Evolutionary conservation across 2,113 vertebrate species (phyloP), one percentile per base, ranked within the genome.

Genomic region (Corythornis madagascariensis): DNA sequence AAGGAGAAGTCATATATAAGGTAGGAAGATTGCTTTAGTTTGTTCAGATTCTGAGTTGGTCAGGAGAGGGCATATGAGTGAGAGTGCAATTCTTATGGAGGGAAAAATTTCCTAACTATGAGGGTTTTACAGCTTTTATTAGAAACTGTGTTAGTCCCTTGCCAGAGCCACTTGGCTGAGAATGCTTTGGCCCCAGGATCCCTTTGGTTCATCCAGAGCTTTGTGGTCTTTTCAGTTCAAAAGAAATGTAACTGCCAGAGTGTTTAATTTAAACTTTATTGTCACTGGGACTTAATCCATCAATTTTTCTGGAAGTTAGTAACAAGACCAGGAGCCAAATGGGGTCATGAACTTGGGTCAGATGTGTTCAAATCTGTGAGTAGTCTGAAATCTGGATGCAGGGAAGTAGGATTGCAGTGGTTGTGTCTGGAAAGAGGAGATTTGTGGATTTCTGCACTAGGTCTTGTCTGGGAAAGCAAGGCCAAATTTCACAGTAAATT

Each of bases 241-340:
- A 91, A 81, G 64, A 91, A 86, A 78, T 48, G 20, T 52, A 55
- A 43, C 52, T 83, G 64, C 25, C 52, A 26, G 43, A 45, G 6
- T 83, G 56, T 29, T 74, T 88, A 45, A 74, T 94, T 71, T 93
- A 74, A 80, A 71, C 52, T 74, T 88, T 64, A 56, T 74, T 86
- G 55, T 67, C 31, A 4, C 15, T 70, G 38, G 13, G 38, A 83
- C 31, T 89, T 81, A 61, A 86, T 86, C 85, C 2, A 2, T 88
- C 3, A 2, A 13, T 77, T 71, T 91, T 85, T 83, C 70, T 70
- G 29, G 28, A 81, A 88, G 53, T 60, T 67, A 74, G 8, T 63
- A 64, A 74, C 52, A 86, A 48, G 67, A 71, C 38, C 42, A 25
- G 56, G 43, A 90, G 40, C 79, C 69, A 86, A 11, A 63, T 74